These are phyloP conservation scores for Intellagama lesueurii DNA, from an alignment of 2,797 vertebrate species.

Conservation along the genomic window DNA sequence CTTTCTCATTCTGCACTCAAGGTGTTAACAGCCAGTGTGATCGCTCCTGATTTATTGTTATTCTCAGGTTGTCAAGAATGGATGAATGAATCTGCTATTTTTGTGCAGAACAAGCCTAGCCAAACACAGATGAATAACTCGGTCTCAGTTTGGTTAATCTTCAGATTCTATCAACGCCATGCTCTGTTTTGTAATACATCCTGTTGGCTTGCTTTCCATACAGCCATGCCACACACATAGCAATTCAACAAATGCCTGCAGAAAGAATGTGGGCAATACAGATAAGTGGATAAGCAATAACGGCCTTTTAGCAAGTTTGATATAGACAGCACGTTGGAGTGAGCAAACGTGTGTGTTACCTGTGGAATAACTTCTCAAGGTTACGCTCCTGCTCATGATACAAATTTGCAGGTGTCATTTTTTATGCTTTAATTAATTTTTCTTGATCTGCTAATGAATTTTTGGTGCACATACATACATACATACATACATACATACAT, in stretches of 20 bases:
- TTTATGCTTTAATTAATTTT: background rate
- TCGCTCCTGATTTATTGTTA: conserved; percentile 9
- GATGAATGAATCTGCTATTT: conserved; percentile 32
- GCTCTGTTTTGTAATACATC: conserved; percentile 52
- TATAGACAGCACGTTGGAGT: conserved; percentile 33
- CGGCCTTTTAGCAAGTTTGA: conserved; percentile 22
- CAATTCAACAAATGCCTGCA: conserved; percentile 50
- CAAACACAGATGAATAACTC: conserved; percentile 48
- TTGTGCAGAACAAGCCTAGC: conserved; percentile 40
- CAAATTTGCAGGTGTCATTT: background rate
- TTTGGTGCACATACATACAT: background rate
- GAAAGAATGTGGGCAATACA: conserved; percentile 48
- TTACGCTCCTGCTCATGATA: background rate
- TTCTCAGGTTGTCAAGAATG: conserved; percentile 24
- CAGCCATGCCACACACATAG: conserved; percentile 67
- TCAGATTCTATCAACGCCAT: conserved; percentile 60
- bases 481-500: too few species aligned
- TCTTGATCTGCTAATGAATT: background rate
- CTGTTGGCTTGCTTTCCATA: conserved; percentile 55
- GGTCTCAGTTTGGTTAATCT: conserved; percentile 60
- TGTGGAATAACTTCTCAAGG: conserved; percentile 28
- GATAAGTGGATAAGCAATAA: conserved; percentile 25
- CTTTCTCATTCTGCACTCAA: background rate
- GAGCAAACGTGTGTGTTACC: background rate
- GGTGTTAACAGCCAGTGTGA: background rate